Base-by-base conservation (phyloP, 2,797 vertebrate genomes). In the Rhyacichthys aspro region DNA sequence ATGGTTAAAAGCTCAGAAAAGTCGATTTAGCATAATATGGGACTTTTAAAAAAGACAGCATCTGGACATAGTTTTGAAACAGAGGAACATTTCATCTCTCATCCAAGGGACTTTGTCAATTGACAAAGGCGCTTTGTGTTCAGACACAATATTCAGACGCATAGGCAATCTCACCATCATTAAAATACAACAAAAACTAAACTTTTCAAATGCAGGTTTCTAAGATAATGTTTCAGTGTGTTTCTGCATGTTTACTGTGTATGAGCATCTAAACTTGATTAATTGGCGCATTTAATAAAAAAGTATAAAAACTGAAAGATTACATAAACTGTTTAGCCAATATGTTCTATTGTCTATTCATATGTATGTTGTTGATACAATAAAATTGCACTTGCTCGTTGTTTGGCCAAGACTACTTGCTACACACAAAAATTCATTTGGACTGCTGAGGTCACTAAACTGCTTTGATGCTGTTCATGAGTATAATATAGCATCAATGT, bases 211-310 rank as follows among this genome's bases (percentile, higher is more conserved):
- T 28, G 23, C 23, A 28, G 23, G 7, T 5, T 28, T 28, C 4
- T 28, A 28, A 28, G 23, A 28, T 28, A 23, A 23, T 23, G 19
- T 3, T 28, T 28, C 16, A 33, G 1, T 5, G 44, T 43, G 62
- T 78, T 72, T 87, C 79, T 93, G 93, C 91, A 94, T 83, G 89
- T 91, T 82, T 88, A 81, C 23, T 91, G 81, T 92, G 82, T 88
- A 87, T 62, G 87, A 90, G 90, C 88, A 90, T 91, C 83, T 76
- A 80, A 84, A 90, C 82, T 76, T 88, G n/a, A n/a, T n/a, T n/a
- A n/a, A n/a, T 85, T 87, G 63, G 86, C 87, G 90, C 88, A 92
- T 91, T 79, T 59, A 80, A 69, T 64, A 79, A 92, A 92, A 91
- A 85, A 60, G 42, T 38, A 73, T 73, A 60, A 67, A 86, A 88